A percentile compares a stretch with the other conserved stretches of the same genome.
Evolutionary conservation across 23 tunicate genomes (phyloP).

Genomic region (Ciona savignyi): DNA sequence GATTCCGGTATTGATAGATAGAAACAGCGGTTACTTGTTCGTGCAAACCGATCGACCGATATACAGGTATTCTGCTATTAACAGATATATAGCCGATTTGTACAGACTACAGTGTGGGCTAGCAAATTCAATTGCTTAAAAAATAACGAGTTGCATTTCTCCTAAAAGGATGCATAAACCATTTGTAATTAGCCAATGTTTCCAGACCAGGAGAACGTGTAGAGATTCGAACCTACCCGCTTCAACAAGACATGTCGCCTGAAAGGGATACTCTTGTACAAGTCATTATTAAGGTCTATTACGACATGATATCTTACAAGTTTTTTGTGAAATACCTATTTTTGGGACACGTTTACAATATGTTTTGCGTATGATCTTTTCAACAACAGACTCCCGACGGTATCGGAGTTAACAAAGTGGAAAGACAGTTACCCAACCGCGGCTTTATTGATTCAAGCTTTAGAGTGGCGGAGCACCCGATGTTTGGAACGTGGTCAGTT

Average conservation of each 20-base stretch:
- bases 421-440: not conserved
- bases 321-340: not conserved
- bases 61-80: conserved; percentile 56
- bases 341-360: not conserved
- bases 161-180: not conserved
- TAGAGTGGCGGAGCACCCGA: conserved; percentile 40
- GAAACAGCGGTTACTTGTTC: conserved; percentile 22
- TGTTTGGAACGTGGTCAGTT: conserved; percentile 41
- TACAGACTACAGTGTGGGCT: not conserved
- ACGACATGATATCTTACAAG: too few species aligned
- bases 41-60: conserved; percentile 40
- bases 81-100: not conserved
- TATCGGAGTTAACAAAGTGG: conserved; percentile 7
- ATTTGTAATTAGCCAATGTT: not conserved
- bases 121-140: too few species aligned
- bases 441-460: conserved; percentile 28
- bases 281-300: conserved; percentile 35
- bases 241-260: conserved; percentile 18
- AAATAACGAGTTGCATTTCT: too few species aligned
- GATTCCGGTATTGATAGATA: conserved; percentile 5
- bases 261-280: conserved; percentile 19
- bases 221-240: conserved; percentile 22
- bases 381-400: conserved; percentile 17
- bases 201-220: conserved; percentile 11
- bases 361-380: not conserved